phyloP scores from a whole-genome alignment of 2,797 vertebrate genomes.

The Neosilurus mollespiculum region DNA sequence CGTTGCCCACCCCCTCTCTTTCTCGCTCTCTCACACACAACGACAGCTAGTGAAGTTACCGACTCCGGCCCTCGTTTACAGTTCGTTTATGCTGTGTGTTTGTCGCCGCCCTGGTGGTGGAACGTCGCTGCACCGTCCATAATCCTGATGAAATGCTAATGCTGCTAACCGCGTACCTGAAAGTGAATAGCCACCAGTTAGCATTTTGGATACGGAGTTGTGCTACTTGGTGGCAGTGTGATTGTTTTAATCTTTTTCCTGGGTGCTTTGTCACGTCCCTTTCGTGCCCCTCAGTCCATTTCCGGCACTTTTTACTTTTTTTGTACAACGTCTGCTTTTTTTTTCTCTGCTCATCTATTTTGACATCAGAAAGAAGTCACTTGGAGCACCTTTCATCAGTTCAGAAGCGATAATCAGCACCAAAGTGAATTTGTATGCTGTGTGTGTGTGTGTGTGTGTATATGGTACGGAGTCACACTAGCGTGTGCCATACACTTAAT shows the following conservation, averaged over 20 bases:
- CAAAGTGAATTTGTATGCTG: constrained; percentile 64
- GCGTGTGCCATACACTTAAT: constrained; percentile 58
- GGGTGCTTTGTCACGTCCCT: background rate
- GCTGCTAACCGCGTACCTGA: background rate
- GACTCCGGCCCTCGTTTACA: background rate
- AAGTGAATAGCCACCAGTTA: background rate
- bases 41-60: constrained; percentile 5
- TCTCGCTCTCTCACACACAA: background rate
- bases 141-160: background rate
- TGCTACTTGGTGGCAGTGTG: background rate
- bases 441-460: constrained; percentile 70
- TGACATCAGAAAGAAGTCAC: constrained; percentile 16
- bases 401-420: constrained; percentile 62
- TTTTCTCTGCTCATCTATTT: background rate
- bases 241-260: background rate
- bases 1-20: background rate
- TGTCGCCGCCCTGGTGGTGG: background rate
- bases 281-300: background rate
- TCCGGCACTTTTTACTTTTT: background rate
- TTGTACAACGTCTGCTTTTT: background rate
- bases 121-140: background rate
- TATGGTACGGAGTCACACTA: constrained; percentile 70
- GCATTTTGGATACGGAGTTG: background rate
- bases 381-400: constrained; percentile 58
- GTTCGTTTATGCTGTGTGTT: background rate